Evolutionary conservation across 2,888 invertebrate species (phyloP), one percentile per base, ranked within the genome.

Genomic region (Temnothorax rugatulus): DNA sequence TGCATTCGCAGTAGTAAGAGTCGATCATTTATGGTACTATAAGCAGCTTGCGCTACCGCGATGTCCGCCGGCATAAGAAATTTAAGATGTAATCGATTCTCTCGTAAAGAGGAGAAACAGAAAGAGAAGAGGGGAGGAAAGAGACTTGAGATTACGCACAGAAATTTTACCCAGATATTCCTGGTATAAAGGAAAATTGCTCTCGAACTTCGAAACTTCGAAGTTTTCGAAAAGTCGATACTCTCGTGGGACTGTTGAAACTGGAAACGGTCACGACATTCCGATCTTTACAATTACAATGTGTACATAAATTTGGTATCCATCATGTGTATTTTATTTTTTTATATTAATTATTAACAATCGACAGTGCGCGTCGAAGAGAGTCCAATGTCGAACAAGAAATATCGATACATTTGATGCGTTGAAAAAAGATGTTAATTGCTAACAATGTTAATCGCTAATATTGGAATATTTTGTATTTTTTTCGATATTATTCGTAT

Each of bases 1-100:
- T 61, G 15, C 21, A 41, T 50, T 13, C 11, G 5, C 82, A 90
- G 89, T 89, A 89, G 90, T 89, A 84, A 74, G 54, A 82, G 84
- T 88, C 89, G 81, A 73, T 82, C 61, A 81, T 8, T 81, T 52
- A 59, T 54, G 81, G 83, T 81, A 77, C 82, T 77, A 82, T 82
- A 82, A 34, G 82, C 79, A 38, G 59, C 29, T 29, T 82, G 76
- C 44, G 44, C 44, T 79, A 3, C 77, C 61, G 15, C 76, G 50
- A 74, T 21, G 63, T 61, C 38, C 8, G 41, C 63, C 4, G 63
- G 63, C 13, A 82, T 77, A 82, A 82, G 82, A 64, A 82, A 82
- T 82, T 82, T 63, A 79, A 79, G 74, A 79, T 79, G 47, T 11
- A 71, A 73, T 79, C 74, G 79, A 79, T 79, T 59, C 54, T 69